These are phyloP conservation scores for Caenorhabditis sp. DNA, from an alignment of 2,888 invertebrate species.

Conservation along the genomic window DNA sequence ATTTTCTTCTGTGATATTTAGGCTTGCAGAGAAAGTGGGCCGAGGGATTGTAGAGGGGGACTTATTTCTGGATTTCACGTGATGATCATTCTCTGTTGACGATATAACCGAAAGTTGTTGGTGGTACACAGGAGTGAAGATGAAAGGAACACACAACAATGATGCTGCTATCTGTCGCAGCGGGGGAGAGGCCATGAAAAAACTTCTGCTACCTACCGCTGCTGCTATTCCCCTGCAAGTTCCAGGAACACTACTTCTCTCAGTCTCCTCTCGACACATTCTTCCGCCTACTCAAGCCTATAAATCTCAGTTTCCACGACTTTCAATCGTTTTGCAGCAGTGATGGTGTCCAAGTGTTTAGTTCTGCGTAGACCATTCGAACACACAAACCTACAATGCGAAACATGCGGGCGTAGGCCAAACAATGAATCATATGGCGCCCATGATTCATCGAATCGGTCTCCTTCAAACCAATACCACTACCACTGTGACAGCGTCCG, in stretches of 20 bases:
- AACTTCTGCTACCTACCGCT: constrained; percentile 52
- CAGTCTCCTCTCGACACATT: neutral
- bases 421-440: constrained; percentile 57
- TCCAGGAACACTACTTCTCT: constrained; percentile 28
- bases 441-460: constrained; percentile 54
- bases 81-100: constrained; percentile 52
- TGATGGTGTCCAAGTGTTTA: constrained; percentile 18
- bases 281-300: constrained; percentile 58
- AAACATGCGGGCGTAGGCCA: constrained; percentile 62
- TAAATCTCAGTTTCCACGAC: constrained; percentile 49
- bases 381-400: constrained; percentile 24
- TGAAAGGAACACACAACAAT: constrained; percentile 46
- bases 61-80: constrained; percentile 50
- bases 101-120: constrained; percentile 34
- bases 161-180: constrained; percentile 21
- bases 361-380: constrained; percentile 7
- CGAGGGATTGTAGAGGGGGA: neutral
- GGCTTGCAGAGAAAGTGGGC: constrained; percentile 27
- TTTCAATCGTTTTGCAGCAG: constrained; percentile 3
- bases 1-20: constrained; percentile 2
- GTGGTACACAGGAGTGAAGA: constrained; percentile 15
- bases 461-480: constrained; percentile 28
- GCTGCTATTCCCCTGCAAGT: constrained; percentile 20
- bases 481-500: constrained; percentile 53
- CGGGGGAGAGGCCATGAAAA: constrained; percentile 35